A percentile compares a stretch with the other conserved stretches of the same genome.
Evolutionary conservation across 2,888 invertebrate species (phyloP).

Genomic region (Octodonta nipae): DNA sequence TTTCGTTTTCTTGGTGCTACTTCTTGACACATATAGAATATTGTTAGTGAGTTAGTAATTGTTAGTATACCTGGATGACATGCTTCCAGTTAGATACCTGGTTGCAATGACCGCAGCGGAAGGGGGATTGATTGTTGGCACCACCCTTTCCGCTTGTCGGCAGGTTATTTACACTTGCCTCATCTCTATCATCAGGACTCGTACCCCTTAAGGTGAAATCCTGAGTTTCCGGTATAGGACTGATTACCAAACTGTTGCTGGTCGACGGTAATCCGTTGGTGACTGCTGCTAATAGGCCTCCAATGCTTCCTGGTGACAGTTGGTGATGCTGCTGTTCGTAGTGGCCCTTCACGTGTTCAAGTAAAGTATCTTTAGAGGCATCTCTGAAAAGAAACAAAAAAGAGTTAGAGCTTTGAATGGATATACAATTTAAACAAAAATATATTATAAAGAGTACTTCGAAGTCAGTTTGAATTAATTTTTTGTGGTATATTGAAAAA

Average conservation of each 20-base stretch:
- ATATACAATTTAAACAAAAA: no score
- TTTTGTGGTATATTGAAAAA: no score
- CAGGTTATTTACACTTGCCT: slow-evolving; percentile 40
- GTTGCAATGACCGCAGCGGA: slow-evolving; percentile 66
- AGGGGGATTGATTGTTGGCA: slow-evolving; percentile 39
- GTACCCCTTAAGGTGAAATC: slow-evolving; percentile 26
- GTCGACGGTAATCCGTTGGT: slow-evolving; percentile 3
- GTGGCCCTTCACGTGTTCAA: slow-evolving; percentile 53
- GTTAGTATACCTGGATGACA: slow-evolving; percentile 65
- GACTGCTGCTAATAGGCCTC: neutral
- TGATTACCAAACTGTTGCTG: neutral
- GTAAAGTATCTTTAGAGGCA: slow-evolving; percentile 48
- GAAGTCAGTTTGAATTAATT: no score
- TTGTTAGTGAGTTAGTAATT: slow-evolving; percentile 28
- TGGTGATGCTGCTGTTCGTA: slow-evolving; percentile 33
- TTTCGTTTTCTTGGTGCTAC: no score
- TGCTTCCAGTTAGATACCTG: slow-evolving; percentile 76
- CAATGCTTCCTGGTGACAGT: slow-evolving; percentile 2
- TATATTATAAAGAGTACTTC: no score
- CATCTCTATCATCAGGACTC: slow-evolving; percentile 32
- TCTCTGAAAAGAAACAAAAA: slow-evolving; percentile 37
- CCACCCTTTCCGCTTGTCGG: slow-evolving; percentile 26
- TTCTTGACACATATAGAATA: no score
- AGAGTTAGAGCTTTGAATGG: no score
- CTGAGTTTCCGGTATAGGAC: slow-evolving; percentile 7